Evolutionary conservation across 2,797 vertebrate genomes (phyloP).

Genomic region (Pseudochirops cupreus): DNA sequence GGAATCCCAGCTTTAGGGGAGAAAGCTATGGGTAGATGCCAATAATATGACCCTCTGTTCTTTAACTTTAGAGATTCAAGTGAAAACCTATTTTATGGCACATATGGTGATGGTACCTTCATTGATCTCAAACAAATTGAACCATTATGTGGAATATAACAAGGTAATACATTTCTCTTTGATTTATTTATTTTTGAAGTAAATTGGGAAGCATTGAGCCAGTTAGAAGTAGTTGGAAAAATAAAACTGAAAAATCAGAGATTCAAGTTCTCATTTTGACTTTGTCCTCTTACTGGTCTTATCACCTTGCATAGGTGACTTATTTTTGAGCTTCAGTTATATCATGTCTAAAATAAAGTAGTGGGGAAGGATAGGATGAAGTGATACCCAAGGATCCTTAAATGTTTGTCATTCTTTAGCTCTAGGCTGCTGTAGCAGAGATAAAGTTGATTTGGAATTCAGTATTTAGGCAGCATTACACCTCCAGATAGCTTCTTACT

Average conservation of each 20-base stretch:
- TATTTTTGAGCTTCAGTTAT: neutral
- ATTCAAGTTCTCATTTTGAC: neutral
- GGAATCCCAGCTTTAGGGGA: neutral
- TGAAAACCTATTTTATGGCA: neutral
- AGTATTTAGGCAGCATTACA: neutral
- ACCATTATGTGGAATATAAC: neutral
- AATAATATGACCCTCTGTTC: neutral
- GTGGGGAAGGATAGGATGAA: neutral
- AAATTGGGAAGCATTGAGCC: neutral
- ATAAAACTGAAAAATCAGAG: neutral
- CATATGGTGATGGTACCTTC: neutral
- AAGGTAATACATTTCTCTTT: neutral
- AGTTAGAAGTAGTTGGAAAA: neutral
- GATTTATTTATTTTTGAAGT: neutral
- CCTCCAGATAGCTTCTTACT: neutral
- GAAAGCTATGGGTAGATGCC: neutral
- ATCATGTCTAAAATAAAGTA: neutral
- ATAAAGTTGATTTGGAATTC: neutral
- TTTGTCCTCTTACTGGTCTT: neutral
- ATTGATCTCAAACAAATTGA: neutral
- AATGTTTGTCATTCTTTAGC: neutral
- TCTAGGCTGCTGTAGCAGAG: neutral
- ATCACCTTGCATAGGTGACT: neutral
- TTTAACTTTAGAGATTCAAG: neutral
- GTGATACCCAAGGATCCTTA: constrained; percentile 12